Evolutionary conservation across 2,113 vertebrate genomes (phyloP).

Genomic region (rabbit (Oryctolagus cuniculus)): mOryCun1.1 NC_091434.1:176467501-176468000

Average conservation of each 20-base stretch:
- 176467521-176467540: background rate
- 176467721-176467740: background rate
- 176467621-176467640: background rate
- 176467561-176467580: rapidly evolving
- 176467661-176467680: background rate
- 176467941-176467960: too few species aligned
- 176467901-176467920: too few species aligned
- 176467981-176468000: too few species aligned
- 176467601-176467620: background rate
- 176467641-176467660: background rate
- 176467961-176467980: too few species aligned
- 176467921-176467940: too few species aligned
- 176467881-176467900: too few species aligned
- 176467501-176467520: background rate
- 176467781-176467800: background rate
- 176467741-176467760: background rate
- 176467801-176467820: background rate
- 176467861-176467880: too few species aligned
- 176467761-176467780: background rate
- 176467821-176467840: background rate
- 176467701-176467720: background rate
- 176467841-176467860: too few species aligned
- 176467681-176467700: background rate
- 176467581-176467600: background rate
- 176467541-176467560: background rate